Conservation (phyloP, 2,113 vertebrate species). For the Phoxinus phoxinus region DNA sequence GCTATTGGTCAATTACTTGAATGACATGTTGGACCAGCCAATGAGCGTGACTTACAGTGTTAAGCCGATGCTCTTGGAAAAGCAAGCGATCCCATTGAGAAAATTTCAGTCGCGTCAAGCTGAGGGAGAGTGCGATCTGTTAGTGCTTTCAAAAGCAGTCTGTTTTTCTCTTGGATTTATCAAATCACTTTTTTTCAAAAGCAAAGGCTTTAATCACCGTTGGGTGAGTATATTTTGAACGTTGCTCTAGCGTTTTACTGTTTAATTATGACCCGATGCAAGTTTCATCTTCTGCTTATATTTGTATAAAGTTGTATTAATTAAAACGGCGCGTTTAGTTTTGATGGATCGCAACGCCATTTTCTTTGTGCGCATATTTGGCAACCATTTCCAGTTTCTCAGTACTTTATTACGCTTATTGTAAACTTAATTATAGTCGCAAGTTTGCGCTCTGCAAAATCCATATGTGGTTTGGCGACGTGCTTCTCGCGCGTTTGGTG, state of each 20-base stretch:
- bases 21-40: constrained; percentile 58
- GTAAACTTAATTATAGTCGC: neutral
- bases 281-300: neutral
- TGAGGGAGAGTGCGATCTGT: constrained; percentile 53
- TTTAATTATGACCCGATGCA: neutral
- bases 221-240: constrained; percentile 46
- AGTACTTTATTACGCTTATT: neutral
- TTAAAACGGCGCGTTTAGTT: constrained; percentile 38
- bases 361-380: constrained; percentile 67
- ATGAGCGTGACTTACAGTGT: constrained; percentile 48
- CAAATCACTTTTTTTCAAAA: neutral
- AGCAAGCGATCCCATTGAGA: constrained; percentile 72
- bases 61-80: constrained; percentile 42
- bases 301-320: constrained; percentile 42
- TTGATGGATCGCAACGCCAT: constrained; percentile 70
- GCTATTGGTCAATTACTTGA: constrained; percentile 64
- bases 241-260: neutral
- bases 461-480: neutral
- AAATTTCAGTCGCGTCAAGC: constrained; percentile 65
- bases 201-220: constrained; percentile 12
- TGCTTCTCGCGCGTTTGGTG: constrained; percentile 23
- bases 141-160: constrained; percentile 48
- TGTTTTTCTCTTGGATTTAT: constrained; percentile 37
- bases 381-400: constrained; percentile 59
- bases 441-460: neutral